Percentiles rank a stretch among this genome's conserved stretches.
Evolutionary conservation across 2,888 invertebrate species (phyloP).

Genomic region (Cerceris ruficornis): DNA sequence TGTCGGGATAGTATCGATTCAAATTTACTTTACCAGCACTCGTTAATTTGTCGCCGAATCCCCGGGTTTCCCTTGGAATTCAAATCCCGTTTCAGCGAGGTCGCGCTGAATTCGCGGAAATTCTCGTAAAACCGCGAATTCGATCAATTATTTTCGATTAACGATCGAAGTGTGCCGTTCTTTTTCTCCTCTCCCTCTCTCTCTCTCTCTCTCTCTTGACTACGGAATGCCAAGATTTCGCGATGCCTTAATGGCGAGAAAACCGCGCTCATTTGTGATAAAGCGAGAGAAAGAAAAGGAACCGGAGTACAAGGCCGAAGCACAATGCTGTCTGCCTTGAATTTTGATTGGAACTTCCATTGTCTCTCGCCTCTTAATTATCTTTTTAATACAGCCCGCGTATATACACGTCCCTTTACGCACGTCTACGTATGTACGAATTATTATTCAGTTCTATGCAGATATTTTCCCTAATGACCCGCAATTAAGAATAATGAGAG

Average conservation of each 20-base stretch:
- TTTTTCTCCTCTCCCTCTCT: too few species aligned
- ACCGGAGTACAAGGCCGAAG: conserved; percentile 34
- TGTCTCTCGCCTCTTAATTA: conserved; percentile 60
- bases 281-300: conserved; percentile 48
- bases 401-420: conserved; percentile 19
- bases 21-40: too few species aligned
- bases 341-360: conserved; percentile 64
- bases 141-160: background rate
- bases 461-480: conserved; percentile 20
- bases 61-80: background rate
- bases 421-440: conserved; percentile 28
- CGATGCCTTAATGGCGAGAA: conserved; percentile 46
- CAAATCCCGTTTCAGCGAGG: background rate
- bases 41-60: too few species aligned
- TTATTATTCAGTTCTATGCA: background rate
- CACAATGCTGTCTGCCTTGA: conserved; percentile 68
- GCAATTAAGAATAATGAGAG: conserved; percentile 33
- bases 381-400: conserved; percentile 53
- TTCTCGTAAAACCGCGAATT: background rate
- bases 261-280: conserved; percentile 47
- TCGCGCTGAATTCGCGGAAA: background rate
- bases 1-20: too few species aligned
- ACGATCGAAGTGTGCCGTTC: too few species aligned
- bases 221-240: background rate
- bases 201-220: background rate